These are phyloP conservation scores for Takifugu bimaculatus DNA, from an alignment of 2,113 vertebrate genomes.

Conservation along the genomic window DNA sequence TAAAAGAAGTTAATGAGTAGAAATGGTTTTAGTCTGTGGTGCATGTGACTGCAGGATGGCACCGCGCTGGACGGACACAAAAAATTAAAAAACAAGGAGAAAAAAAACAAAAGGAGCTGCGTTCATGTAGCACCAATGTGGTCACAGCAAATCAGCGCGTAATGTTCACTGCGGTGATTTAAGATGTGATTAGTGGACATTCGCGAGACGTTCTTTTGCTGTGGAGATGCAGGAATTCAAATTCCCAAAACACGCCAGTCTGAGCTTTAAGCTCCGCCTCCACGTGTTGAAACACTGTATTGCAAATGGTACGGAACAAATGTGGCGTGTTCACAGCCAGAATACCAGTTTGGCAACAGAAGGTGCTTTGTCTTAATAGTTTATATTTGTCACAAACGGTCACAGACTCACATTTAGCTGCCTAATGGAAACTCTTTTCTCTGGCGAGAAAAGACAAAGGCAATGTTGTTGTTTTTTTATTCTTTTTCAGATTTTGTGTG, in stretches of 20 bases:
- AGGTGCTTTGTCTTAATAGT: slow-evolving; percentile 54
- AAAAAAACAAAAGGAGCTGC: not conserved
- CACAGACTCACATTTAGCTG: slow-evolving; percentile 62
- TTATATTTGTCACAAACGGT: slow-evolving; percentile 41
- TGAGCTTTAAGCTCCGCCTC: slow-evolving; percentile 13
- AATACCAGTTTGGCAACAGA: slow-evolving; percentile 52
- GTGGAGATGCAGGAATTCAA: too few species aligned
- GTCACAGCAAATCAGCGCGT: slow-evolving; percentile 18
- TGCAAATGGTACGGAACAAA: slow-evolving; percentile 34
- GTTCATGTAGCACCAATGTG: not conserved
- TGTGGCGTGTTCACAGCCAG: slow-evolving; percentile 18
- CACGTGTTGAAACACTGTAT: slow-evolving; percentile 12
- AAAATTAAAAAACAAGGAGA: not conserved
- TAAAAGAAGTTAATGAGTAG: slow-evolving; percentile 22
- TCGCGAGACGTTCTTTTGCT: too few species aligned
- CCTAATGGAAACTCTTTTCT: slow-evolving; percentile 62
- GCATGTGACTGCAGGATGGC: slow-evolving; percentile 6
- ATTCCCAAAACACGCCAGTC: not conserved
- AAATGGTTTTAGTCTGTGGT: slow-evolving; percentile 29
- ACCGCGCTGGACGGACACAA: slow-evolving; percentile 11
- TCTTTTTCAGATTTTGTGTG: slow-evolving; percentile 36
- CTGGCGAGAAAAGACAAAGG: slow-evolving; percentile 55
- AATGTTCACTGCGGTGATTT: too few species aligned
- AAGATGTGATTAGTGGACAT: not conserved
- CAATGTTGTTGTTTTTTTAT: slow-evolving; percentile 52